Evolutionary conservation across 2,888 invertebrate genomes (phyloP), one percentile per base, ranked within the genome.

Genomic region (Leptothorax acervorum): DNA sequence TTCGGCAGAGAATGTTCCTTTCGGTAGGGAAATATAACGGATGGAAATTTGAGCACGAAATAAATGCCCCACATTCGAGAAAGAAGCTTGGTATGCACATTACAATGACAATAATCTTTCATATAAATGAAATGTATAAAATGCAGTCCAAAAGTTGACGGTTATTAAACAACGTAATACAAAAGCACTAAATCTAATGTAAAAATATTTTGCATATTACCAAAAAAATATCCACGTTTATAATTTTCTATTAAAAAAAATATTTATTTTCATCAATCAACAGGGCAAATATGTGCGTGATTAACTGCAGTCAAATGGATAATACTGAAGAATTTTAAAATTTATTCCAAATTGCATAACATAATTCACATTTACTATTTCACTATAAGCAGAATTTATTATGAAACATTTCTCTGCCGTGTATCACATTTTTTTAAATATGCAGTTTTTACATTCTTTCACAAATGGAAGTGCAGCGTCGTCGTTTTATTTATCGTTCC

Each of bases 401-500:
- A 57, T 48, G 28, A 42, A 74, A 60, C 18, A 28, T 48, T 35
- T 39, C 35, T 31, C 63, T 31, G 28, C 48, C 28, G 60, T 45
- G 31, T 51, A 51, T 75, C 35, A n/a, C 3, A 48, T 31, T 60
- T 48, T 63, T 75, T 75, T 63, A 42, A 75, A 45, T 53, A 53
- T 28, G 53, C 53, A 76, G 39, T 42, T 76, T 65, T 53, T 65
- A 28, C 18, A 48, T 62, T 75, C 48, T 62, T 75, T 62, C 62
- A n/a, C 48, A 48, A 75, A 75, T 62, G 48, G 15, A 48, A 62
- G 62, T 48, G 42, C 31, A 23, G 23, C n/a, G 48, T 53, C 35
- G 35, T 63, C 51, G 35, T 51, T 63, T 53, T 76, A 65, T 60
- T 63, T 65, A 53, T 76, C 65, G 53, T 65, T 51, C n/a, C 39